Conservation (phyloP, 2,888 invertebrate species). For the Fabriciana adippe region DNA sequence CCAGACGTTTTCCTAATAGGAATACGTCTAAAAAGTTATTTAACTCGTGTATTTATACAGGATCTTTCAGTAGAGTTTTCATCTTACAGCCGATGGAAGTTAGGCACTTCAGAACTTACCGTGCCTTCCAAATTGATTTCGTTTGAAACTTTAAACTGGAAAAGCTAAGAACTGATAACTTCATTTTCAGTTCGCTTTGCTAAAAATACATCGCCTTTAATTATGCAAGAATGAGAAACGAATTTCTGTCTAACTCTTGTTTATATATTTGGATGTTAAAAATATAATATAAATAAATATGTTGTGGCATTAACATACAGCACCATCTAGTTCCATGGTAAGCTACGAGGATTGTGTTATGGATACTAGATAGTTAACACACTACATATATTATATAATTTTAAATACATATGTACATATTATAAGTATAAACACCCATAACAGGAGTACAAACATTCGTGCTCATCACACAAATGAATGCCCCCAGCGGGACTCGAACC, state of each 20-base stretch:
- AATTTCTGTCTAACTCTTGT: background rate
- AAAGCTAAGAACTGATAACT: conserved; percentile 52
- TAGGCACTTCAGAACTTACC: conserved; percentile 51
- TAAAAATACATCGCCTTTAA: conserved; percentile 34
- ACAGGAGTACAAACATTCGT: too few relatives aligned
- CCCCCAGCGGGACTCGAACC: too few relatives aligned
- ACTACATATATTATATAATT: too few relatives aligned
- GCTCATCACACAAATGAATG: too few relatives aligned
- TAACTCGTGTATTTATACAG: conserved; percentile 33
- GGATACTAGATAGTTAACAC: too few relatives aligned
- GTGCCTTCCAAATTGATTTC: conserved; percentile 64
- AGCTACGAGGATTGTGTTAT: too few relatives aligned
- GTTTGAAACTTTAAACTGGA: conserved; percentile 57
- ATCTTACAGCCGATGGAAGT: conserved; percentile 35
- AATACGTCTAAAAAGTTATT: conserved; percentile 22
- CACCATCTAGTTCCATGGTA: too few relatives aligned
- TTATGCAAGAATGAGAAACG: conserved; percentile 20
- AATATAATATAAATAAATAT: too few relatives aligned
- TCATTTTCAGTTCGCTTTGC: conserved; percentile 50
- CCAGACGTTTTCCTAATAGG: conserved; percentile 1
- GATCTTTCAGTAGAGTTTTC: conserved; percentile 32
- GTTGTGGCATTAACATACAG: too few relatives aligned
- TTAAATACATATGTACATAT: too few relatives aligned
- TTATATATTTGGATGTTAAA: background rate
- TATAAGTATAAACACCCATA: too few relatives aligned